A percentile compares a stretch with the other conserved stretches of the same genome.
Conservation (phyloP, 2,113 vertebrate genomes). For the Pedionomus torquatus region DNA sequence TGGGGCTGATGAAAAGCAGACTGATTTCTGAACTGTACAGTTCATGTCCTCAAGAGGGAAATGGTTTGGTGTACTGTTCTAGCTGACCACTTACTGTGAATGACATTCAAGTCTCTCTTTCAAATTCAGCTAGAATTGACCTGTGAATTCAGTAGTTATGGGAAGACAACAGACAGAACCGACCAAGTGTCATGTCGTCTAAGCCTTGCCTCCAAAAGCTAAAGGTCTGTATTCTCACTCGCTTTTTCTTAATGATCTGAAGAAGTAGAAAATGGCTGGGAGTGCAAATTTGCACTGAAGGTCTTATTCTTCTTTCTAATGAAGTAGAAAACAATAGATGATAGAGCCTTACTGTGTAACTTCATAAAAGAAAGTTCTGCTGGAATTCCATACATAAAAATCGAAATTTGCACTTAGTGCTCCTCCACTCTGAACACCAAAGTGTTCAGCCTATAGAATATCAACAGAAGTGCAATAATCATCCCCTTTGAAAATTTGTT, state of each 20-base stretch:
- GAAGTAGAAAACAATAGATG: not conserved
- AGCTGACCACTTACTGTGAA: not conserved
- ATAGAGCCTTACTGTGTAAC: fast-evolving
- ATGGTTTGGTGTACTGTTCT: not conserved
- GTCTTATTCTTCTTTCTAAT: not conserved
- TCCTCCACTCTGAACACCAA: not conserved
- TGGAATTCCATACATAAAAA: not conserved
- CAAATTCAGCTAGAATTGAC: not conserved
- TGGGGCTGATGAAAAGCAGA: not conserved
- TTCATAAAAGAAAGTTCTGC: not conserved
- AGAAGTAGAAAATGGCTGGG: not conserved
- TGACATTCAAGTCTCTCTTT: not conserved
- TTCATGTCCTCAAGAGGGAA: not conserved
- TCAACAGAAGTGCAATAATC: not conserved
- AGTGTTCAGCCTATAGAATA: not conserved
- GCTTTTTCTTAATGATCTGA: not conserved
- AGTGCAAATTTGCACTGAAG: not conserved
- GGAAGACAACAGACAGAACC: not conserved
- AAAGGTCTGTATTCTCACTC: not conserved
- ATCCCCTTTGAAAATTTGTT: not conserved
- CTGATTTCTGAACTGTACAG: not conserved
- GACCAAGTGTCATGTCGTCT: fast-evolving
- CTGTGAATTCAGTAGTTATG: not conserved
- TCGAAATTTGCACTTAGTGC: not conserved
- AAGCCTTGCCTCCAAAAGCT: not conserved